These are phyloP conservation scores for Labia minor DNA, from an alignment of 2,888 invertebrate genomes.

Conservation along the genomic window DNA sequence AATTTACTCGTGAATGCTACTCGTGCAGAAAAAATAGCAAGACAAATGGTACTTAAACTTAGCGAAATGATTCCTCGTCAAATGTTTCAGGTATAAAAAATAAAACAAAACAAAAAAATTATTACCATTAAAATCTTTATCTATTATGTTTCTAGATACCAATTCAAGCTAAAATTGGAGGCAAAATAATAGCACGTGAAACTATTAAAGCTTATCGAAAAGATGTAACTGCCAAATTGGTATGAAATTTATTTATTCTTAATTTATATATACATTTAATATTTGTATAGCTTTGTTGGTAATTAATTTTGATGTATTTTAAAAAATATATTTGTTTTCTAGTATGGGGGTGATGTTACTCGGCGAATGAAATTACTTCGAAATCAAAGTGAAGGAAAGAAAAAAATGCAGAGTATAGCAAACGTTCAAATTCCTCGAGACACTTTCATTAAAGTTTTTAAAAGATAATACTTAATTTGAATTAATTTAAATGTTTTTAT, in stretches of 20 bases:
- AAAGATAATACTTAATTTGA: slow-evolving; percentile 43
- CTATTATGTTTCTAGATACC: slow-evolving; percentile 46
- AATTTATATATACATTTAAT: slow-evolving; percentile 24
- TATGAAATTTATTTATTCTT: too few species aligned
- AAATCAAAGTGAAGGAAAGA: slow-evolving; percentile 88
- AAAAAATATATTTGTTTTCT: slow-evolving; percentile 31
- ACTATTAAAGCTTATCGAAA: slow-evolving; percentile 78
- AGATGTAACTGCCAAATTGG: slow-evolving; percentile 88
- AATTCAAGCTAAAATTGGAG: slow-evolving; percentile 71
- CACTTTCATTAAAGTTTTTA: slow-evolving; percentile 85
- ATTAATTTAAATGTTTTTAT: too few species aligned
- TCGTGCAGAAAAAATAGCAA: slow-evolving; percentile 53
- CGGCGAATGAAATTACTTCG: slow-evolving; percentile 79
- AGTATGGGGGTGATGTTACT: slow-evolving; percentile 89
- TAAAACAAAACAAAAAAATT: slow-evolving; percentile 3
- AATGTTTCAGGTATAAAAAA: slow-evolving; percentile 47
- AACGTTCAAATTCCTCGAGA: slow-evolving; percentile 85
- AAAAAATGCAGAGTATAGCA: slow-evolving; percentile 81
- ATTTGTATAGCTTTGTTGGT: slow-evolving; percentile 19
- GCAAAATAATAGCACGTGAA: slow-evolving; percentile 73
- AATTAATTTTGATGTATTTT: neutral
- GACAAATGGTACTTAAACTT: slow-evolving; percentile 59
- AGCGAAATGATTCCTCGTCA: slow-evolving; percentile 81
- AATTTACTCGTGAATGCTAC: slow-evolving; percentile 66
- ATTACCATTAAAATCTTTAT: slow-evolving; percentile 8